Conservation (phyloP, 2,888 invertebrate genomes). For the Drosophila parthenogenetica region DNA sequence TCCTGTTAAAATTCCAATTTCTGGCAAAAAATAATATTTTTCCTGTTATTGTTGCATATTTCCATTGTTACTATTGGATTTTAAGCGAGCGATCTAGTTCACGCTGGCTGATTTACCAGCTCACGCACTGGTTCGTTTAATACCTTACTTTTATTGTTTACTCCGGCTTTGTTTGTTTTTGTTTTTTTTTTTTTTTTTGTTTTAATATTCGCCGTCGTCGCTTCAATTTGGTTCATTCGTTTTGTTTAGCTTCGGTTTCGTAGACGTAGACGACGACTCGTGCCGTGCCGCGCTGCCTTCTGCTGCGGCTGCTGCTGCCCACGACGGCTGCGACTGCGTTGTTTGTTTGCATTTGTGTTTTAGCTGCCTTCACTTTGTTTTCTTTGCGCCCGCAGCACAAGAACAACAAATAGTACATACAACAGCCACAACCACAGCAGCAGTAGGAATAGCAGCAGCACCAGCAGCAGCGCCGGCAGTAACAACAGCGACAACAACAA, state of each 20-base stretch:
- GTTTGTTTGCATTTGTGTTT: conserved; percentile 75
- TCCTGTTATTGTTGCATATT: not conserved
- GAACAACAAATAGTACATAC: conserved; percentile 54
- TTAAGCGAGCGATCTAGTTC: conserved; percentile 33
- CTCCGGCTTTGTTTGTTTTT: conserved; percentile 38
- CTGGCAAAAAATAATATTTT: not conserved
- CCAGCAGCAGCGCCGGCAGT: conserved; percentile 20
- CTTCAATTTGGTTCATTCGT: conserved; percentile 66
- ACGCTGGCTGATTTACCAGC: not conserved
- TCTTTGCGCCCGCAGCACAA: conserved; percentile 60
- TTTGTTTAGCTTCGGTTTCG: conserved; percentile 61
- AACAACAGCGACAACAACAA: conserved; percentile 31
- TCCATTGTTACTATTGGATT: not conserved
- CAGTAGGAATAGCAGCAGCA: conserved; percentile 1
- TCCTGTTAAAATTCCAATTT: not conserved
- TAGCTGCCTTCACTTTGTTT: conserved; percentile 67
- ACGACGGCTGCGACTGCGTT: conserved; percentile 63
- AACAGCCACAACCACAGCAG: conserved; percentile 20
- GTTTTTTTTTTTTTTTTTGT: conserved; percentile 55
- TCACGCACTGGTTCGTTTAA: conserved; percentile 34
- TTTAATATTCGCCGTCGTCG: conserved; percentile 64
- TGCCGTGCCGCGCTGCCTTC: conserved; percentile 42
- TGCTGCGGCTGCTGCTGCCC: conserved; percentile 23
- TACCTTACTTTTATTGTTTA: conserved; percentile 30
- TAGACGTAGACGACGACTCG: conserved; percentile 47